Conservation (phyloP, 2,797 vertebrate species). For the Chaetodon trifasciatus region DNA sequence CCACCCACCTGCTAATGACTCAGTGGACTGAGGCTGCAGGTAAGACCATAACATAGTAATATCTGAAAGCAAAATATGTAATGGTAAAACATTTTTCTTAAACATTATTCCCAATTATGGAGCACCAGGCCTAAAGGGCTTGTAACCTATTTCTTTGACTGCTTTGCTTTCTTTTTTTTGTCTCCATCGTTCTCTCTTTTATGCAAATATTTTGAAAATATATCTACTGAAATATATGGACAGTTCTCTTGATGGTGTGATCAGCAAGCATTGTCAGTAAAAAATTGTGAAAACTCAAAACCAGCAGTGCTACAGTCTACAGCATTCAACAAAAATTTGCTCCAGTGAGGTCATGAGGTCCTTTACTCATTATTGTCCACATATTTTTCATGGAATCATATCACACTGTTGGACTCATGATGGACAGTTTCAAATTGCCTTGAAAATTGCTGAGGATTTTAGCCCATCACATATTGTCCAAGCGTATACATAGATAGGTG, state of each 20-base stretch:
- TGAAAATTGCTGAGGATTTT: not conserved
- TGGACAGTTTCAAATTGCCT: not conserved
- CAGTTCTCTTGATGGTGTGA: not conserved
- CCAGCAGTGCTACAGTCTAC: not conserved
- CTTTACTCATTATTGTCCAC: too few relatives aligned
- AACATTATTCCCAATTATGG: not conserved
- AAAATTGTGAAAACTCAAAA: not conserved
- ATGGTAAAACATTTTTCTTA: not conserved
- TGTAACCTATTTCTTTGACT: not conserved
- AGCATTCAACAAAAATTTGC: too few relatives aligned
- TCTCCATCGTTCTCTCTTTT: not conserved
- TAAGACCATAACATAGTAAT: not conserved
- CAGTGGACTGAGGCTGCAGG: conserved; percentile 3
- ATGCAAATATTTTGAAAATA: not conserved
- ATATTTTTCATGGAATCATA: too few relatives aligned
- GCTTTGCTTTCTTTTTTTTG: not conserved
- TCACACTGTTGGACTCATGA: too few relatives aligned
- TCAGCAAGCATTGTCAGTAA: not conserved
- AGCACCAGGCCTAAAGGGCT: not conserved
- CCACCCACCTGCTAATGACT: conserved; percentile 21
- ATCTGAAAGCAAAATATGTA: not conserved
- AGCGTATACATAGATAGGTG: too few relatives aligned
- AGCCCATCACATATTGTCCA: not conserved
- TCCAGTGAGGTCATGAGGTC: too few relatives aligned
- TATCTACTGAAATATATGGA: not conserved